Percentiles rank a stretch among this genome's conserved stretches.
These are phyloP conservation scores for Prenolepis imparis DNA, from an alignment of 2,888 invertebrate species.

Conservation along the genomic window DNA sequence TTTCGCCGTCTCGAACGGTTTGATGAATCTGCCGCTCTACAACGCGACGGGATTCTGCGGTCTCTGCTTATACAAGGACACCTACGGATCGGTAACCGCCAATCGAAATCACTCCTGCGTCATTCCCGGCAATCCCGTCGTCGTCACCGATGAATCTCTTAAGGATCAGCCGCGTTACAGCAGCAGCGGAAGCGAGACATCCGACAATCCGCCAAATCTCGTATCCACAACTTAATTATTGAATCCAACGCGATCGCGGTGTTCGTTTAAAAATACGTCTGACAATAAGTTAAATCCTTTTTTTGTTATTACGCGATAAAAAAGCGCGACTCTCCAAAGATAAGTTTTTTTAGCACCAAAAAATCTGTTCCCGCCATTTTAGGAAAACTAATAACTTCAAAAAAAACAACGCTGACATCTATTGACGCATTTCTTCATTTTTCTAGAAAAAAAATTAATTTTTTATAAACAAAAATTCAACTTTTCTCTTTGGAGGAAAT, in stretches of 20 bases:
- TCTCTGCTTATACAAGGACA: conserved; percentile 80
- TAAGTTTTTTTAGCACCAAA: not conserved
- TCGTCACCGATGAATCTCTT: conserved; percentile 55
- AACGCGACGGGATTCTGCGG: conserved; percentile 77
- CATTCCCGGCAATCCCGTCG: conserved; percentile 49
- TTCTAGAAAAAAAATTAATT: not conserved
- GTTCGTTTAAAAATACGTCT: conserved; percentile 14
- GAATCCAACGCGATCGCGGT: not conserved
- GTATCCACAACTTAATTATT: conserved; percentile 70
- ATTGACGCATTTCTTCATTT: not conserved
- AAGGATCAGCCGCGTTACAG: conserved; percentile 71
- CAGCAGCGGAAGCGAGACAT: conserved; percentile 77
- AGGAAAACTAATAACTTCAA: not conserved
- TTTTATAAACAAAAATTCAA: not conserved
- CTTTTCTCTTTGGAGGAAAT: not conserved
- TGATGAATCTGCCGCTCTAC: conserved; percentile 80
- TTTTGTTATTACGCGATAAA: not conserved
- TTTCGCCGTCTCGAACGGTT: conserved; percentile 81
- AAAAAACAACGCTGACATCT: not conserved
- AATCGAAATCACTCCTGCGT: conserved; percentile 71
- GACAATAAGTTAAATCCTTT: conserved; percentile 13
- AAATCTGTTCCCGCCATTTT: not conserved
- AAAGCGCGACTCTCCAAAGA: not conserved
- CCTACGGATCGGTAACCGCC: conserved; percentile 64
- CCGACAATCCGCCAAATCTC: conserved; percentile 74